These are phyloP conservation scores for Rhinopomastus cyanomelas DNA, from an alignment of 2,113 vertebrate species.

Conservation along the genomic window DNA sequence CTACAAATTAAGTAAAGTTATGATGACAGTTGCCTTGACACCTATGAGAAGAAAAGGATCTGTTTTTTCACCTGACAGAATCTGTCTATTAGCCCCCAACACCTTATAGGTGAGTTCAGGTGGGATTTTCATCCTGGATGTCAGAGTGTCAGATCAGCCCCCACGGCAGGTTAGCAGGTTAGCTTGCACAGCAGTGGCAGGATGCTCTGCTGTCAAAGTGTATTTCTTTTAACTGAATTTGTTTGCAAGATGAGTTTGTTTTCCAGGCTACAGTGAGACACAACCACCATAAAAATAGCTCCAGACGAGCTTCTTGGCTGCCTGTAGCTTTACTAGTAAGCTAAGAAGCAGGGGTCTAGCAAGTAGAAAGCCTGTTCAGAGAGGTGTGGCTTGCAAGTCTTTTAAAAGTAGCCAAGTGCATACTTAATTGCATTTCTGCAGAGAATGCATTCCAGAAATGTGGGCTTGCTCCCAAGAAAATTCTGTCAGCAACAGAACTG, in stretches of 20 bases:
- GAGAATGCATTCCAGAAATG: slow-evolving; percentile 59
- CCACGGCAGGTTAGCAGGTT: accelerated
- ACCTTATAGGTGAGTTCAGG: not conserved
- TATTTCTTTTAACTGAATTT: not conserved
- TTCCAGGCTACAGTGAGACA: not conserved
- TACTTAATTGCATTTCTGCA: slow-evolving; percentile 56
- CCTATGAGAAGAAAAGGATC: not conserved
- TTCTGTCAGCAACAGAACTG: not conserved
- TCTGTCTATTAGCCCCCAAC: not conserved
- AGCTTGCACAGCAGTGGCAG: not conserved
- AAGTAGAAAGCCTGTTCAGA: slow-evolving; percentile 24
- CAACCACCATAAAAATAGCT: not conserved
- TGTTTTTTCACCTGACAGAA: not conserved
- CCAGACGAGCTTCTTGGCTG: not conserved
- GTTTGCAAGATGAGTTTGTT: not conserved
- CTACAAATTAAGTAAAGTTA: not conserved
- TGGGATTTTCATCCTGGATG: not conserved
- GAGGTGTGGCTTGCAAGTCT: slow-evolving; percentile 34
- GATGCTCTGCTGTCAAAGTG: not conserved
- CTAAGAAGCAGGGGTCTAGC: slow-evolving; percentile 21
- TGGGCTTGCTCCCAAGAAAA: slow-evolving; percentile 49
- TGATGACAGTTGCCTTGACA: not conserved
- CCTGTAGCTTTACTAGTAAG: slow-evolving; percentile 40
- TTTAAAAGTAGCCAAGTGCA: slow-evolving; percentile 40
- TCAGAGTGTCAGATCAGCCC: accelerated